phyloP scores from a whole-genome alignment of 2,888 invertebrate genomes.

The Hylaea fasciaria region DNA sequence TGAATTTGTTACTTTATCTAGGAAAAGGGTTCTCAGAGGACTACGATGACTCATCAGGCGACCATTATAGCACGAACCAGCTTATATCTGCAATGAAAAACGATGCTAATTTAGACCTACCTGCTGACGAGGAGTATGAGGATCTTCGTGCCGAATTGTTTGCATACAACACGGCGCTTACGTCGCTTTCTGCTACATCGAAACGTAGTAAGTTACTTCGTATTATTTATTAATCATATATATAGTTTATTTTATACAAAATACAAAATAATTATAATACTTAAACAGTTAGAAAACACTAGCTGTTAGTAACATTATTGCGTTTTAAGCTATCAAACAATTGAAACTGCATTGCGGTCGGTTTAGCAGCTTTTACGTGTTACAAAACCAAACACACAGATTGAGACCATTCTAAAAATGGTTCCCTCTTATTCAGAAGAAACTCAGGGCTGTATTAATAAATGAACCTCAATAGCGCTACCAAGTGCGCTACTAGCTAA shows the following conservation, averaged over 20 bases:
- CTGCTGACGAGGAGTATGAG: conserved; percentile 76
- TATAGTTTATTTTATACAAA: background rate
- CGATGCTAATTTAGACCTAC: conserved; percentile 68
- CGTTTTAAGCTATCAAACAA: too few species aligned
- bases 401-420: too few species aligned
- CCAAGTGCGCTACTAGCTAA: too few species aligned
- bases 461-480: too few species aligned
- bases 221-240: background rate
- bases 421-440: too few species aligned
- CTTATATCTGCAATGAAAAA: conserved; percentile 60
- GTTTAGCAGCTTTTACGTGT: too few species aligned
- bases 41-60: conserved; percentile 28
- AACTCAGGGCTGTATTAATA: too few species aligned
- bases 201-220: conserved; percentile 51
- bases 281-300: too few species aligned
- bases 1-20: conserved; percentile 48
- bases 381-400: too few species aligned
- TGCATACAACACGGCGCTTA: conserved; percentile 71
- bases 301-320: too few species aligned
- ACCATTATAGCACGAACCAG: conserved; percentile 51
- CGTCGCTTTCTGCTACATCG: conserved; percentile 51
- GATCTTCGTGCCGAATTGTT: conserved; percentile 75
- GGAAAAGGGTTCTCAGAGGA: conserved; percentile 20
- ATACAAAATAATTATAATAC: too few species aligned
- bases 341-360: too few species aligned